Conservation (phyloP, 2,888 invertebrate species). For the Beris chalybata region DNA sequence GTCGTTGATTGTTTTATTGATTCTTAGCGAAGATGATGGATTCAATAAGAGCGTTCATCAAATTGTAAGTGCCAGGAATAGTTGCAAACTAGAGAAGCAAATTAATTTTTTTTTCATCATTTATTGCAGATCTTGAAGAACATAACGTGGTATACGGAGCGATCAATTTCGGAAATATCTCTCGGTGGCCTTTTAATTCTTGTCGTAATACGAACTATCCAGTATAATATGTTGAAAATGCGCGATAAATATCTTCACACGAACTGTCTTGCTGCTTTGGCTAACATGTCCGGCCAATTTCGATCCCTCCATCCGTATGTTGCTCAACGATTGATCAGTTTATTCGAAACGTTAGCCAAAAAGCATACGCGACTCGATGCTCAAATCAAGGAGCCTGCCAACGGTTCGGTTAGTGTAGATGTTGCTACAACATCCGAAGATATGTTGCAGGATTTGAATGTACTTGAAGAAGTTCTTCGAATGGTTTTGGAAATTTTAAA, state of each 20-base stretch:
- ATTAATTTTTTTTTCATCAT: conserved; percentile 8
- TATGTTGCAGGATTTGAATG: conserved; percentile 81
- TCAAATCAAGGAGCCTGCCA: conserved; percentile 60
- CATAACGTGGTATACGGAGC: conserved; percentile 91
- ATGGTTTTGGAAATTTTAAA: conserved; percentile 98
- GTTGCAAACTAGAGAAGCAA: not conserved
- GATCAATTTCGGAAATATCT: conserved; percentile 87
- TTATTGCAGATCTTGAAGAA: conserved; percentile 77
- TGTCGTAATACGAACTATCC: conserved; percentile 94
- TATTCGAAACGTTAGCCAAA: conserved; percentile 89
- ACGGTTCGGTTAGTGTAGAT: conserved; percentile 51
- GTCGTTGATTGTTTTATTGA: conserved; percentile 94
- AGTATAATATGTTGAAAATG: conserved; percentile 96
- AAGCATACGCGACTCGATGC: conserved; percentile 72
- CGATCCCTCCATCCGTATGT: conserved; percentile 93
- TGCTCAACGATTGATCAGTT: conserved; percentile 87
- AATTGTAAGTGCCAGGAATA: conserved; percentile 69
- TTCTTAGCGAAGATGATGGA: conserved; percentile 93
- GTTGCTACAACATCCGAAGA: conserved; percentile 51
- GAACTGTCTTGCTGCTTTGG: conserved; percentile 96
- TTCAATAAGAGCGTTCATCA: conserved; percentile 94
- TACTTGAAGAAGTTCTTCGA: conserved; percentile 92
- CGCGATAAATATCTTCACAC: conserved; percentile 97
- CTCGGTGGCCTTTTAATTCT: conserved; percentile 91
- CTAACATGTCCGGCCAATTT: conserved; percentile 97